Conservation (phyloP, 1,140 invertebrate species). For the Pseudachorutes palmiensis region DNA sequence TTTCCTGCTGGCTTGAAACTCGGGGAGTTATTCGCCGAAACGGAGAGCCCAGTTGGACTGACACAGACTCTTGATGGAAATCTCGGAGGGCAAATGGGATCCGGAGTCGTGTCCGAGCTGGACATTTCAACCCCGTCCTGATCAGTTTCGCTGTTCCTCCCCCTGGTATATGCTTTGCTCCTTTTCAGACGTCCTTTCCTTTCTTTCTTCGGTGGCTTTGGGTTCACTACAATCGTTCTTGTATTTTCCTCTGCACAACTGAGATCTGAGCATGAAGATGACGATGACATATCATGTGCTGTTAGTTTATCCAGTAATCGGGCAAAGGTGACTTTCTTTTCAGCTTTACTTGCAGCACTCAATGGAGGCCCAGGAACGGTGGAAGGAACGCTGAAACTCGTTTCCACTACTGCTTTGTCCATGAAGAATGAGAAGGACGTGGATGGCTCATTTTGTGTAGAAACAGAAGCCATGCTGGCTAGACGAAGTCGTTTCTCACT, state of each 20-base stretch:
- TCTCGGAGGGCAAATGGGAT: constrained; percentile 47
- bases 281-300: constrained; percentile 57
- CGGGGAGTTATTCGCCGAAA: constrained; percentile 14
- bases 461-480: constrained; percentile 25
- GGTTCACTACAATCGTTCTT: constrained; percentile 9
- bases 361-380: constrained; percentile 9
- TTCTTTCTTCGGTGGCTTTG: constrained; percentile 30
- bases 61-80: constrained; percentile 33
- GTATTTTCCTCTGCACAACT: constrained; percentile 39
- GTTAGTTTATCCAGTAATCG: constrained; percentile 58
- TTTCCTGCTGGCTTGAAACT: constrained; percentile 39
- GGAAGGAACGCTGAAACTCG: constrained; percentile 45
- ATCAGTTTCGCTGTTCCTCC: constrained; percentile 45
- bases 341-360: constrained; percentile 54
- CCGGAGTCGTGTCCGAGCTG: constrained; percentile 53
- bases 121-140: constrained; percentile 37
- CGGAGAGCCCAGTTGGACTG: constrained; percentile 27
- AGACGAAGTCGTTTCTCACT: constrained; percentile 46
- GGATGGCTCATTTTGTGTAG: constrained; percentile 22
- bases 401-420: constrained; percentile 41
- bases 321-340: constrained; percentile 68
- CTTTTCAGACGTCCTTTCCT: constrained; percentile 34
- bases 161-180: constrained; percentile 49
- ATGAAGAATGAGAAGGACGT: not conserved
- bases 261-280: constrained; percentile 41